Percentiles rank a stretch among this genome's conserved stretches.
Conservation (phyloP, 2,113 vertebrate genomes). For the Anolis sagrei region DNA sequence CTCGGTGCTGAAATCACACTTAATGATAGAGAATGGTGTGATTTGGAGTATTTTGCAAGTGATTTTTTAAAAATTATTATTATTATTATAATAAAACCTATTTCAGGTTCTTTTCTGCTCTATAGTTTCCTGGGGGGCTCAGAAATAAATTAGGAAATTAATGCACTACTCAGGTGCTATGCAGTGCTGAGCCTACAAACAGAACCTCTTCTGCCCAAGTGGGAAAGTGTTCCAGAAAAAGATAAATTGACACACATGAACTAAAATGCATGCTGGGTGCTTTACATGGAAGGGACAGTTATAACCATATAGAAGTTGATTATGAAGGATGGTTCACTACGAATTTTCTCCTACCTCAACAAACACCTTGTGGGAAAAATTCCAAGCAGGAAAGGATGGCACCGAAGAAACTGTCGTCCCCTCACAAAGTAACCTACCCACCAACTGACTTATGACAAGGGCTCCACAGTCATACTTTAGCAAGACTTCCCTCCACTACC, state of each 20-base stretch:
- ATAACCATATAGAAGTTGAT: neutral
- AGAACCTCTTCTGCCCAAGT: neutral
- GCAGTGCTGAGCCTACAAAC: too few relatives aligned
- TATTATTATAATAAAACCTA: too few relatives aligned
- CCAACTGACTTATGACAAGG: too few relatives aligned
- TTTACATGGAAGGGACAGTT: neutral
- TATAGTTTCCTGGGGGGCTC: too few relatives aligned
- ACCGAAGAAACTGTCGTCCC: neutral
- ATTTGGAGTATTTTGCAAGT: too few relatives aligned
- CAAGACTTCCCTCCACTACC: too few relatives aligned
- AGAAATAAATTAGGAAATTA: neutral
- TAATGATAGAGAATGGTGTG: too few relatives aligned
- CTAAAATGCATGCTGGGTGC: neutral
- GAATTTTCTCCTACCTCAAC: neutral
- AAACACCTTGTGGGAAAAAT: neutral
- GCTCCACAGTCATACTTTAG: too few relatives aligned
- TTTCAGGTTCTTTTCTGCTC: too few relatives aligned
- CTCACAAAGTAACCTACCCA: neutral
- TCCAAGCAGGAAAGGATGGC: neutral
- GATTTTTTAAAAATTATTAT: too few relatives aligned
- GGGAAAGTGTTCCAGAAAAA: neutral
- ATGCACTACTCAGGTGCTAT: neutral
- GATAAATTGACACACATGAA: neutral
- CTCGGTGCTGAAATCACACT: too few relatives aligned
- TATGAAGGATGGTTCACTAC: too few relatives aligned